Base-by-base conservation (phyloP, 1,140 invertebrate genomes). In the Drepana arcuata region DNA sequence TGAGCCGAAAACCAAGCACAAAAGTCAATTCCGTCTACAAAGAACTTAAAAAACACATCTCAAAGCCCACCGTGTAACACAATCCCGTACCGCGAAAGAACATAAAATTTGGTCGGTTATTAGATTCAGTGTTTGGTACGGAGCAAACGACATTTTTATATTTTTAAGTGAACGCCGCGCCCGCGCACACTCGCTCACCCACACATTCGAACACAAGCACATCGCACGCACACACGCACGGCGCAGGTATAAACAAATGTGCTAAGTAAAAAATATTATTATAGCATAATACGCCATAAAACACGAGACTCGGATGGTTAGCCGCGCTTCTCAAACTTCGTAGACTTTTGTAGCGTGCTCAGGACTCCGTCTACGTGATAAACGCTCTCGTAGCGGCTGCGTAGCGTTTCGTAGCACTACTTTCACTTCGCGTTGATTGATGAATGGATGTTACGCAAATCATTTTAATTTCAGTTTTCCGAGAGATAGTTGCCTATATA, bases 241-340 rank as follows among this genome's bases (percentile, higher is more conserved):
- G 7, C 31, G 47, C 52, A 48, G 48, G 51, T 64, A 61, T 67
- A 74, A 69, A 72, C 67, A 69, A 71, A 75, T 67, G 75, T 75
- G 75, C 72, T 77, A 80, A 80, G 75, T 80, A 80, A 80, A 80
- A 79, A 77, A 80, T 77, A 77, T 80, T 75, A 80, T 80, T 75
- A 75, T 75, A 69, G 60, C 59, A 77, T 77, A 80, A 77, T 80
- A 64, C 62, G 66, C 72, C 71, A 77, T 80, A 77, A 75, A 77
- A 80, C 67, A 75, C 68, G 53, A 56, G 51, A 50, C 42, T 50
- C 52, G 58, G 52, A 39, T 32, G 28, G 16, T 4, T n/a, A 44
- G 25, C 30, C 35, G 55, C 36, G 70, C 14, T 65, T 72, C 66
- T 58, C 68, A 79, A 79, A 68, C 38, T 73, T 34, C 33, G 7